Evolutionary conservation across 1,140 invertebrate species (phyloP).

Genomic region (Stenopsyche tienmushanensis): DNA sequence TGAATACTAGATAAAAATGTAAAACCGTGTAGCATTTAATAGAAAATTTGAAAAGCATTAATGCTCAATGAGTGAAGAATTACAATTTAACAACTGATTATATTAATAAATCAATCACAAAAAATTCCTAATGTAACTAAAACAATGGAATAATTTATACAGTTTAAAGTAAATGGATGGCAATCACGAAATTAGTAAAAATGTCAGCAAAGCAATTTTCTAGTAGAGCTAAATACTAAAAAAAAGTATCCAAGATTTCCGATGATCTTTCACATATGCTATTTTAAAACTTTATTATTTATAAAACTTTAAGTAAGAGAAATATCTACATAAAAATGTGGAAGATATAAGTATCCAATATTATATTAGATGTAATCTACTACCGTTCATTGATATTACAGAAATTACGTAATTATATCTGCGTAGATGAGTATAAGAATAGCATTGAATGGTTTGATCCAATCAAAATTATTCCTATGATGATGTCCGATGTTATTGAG

Average conservation of each 20-base stretch:
- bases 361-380: slow-evolving; percentile 9
- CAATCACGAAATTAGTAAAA: slow-evolving; percentile 33
- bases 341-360: slow-evolving; percentile 17
- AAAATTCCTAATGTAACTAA: slow-evolving; percentile 53
- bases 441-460: neutral
- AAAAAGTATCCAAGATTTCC: neutral
- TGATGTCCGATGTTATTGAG: slow-evolving; percentile 13
- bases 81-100: too few species aligned
- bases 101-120: slow-evolving; percentile 7
- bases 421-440: slow-evolving; percentile 9
- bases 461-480: slow-evolving; percentile 10
- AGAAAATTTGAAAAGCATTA: neutral
- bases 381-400: neutral
- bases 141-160: slow-evolving; percentile 47
- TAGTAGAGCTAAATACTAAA: neutral
- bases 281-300: too few species aligned
- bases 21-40: neutral
- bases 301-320: slow-evolving; percentile 2
- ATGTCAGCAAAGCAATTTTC: neutral
- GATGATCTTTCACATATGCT: neutral
- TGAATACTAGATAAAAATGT: neutral
- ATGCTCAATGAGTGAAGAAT: too few species aligned
- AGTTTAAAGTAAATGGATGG: slow-evolving; percentile 43
- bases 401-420: neutral
- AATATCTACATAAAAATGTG: slow-evolving; percentile 12